Percentiles rank a stretch among this genome's conserved stretches.
Evolutionary conservation across 2,888 invertebrate genomes (phyloP).

Genomic region (Agonopterix subpropinquella): DNA sequence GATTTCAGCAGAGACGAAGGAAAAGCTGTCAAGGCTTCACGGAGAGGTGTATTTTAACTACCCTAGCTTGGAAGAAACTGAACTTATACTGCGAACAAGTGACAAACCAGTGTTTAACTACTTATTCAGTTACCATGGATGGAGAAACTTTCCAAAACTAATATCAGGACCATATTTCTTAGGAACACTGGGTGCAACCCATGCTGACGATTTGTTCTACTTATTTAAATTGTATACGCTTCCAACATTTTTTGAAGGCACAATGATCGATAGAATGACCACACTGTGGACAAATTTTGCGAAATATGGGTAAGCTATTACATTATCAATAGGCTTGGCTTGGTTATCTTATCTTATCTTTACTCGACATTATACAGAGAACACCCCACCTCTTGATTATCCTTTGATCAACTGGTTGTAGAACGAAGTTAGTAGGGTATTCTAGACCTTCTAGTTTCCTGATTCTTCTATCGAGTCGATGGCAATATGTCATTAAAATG

Average conservation of each 20-base stretch:
- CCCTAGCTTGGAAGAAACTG: slow-evolving; percentile 40
- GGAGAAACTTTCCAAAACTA: slow-evolving; percentile 35
- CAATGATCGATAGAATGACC: slow-evolving; percentile 44
- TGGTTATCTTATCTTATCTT: too few species aligned
- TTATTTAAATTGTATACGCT: slow-evolving; percentile 34
- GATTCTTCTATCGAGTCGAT: too few species aligned
- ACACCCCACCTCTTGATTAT: background rate
- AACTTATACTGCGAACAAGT: slow-evolving; percentile 31
- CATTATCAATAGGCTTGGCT: background rate
- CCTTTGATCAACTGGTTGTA: background rate
- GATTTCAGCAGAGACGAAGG: slow-evolving; percentile 31
- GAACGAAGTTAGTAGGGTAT: background rate
- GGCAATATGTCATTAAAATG: too few species aligned
- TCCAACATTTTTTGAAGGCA: slow-evolving; percentile 29
- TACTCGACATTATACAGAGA: too few species aligned
- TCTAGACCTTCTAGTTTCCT: too few species aligned
- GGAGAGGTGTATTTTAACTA: slow-evolving; percentile 38
- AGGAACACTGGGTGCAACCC: slow-evolving; percentile 37
- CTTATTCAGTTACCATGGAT: slow-evolving; percentile 41
- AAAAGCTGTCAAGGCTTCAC: slow-evolving; percentile 39
- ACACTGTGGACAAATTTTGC: slow-evolving; percentile 60
- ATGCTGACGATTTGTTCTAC: slow-evolving; percentile 55
- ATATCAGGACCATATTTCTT: slow-evolving; percentile 19
- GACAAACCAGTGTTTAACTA: slow-evolving; percentile 43
- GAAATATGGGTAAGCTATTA: slow-evolving; percentile 40